Base-by-base conservation (phyloP, 2,888 invertebrate species). In the Onchidella celtica region DNA sequence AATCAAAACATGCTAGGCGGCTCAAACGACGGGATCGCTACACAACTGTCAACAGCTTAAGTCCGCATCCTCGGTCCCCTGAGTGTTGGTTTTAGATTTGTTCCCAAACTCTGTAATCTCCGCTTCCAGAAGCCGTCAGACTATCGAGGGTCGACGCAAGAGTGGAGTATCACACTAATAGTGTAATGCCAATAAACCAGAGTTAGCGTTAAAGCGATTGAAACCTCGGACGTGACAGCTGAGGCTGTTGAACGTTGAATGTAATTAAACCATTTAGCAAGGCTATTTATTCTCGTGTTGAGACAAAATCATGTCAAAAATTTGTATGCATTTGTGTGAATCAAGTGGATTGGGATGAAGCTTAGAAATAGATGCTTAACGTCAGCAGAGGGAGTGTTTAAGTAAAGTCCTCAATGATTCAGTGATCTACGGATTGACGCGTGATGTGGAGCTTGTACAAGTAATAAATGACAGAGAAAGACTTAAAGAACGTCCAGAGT, bases 61-160 rank as follows among this genome's bases (percentile, higher is more conserved):
- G 57, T 59, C 68, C 29, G 38, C 40, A 57, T 32, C 40, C 47
- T 32, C 40, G 17, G 32, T 57, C 36, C 47, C 34, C 24, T 27
- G 63, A 74, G 81, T 75, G 81, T 81, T 81, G 72, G 63, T 73
- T 79, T 79, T 79, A 75, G 81, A 75, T 75, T 74, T 81, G 66
- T 68, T 69, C 69, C 38, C 68, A 68, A 81, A 59, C 69, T 34
- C 55, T 27, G 75, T 65, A 81, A 81, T 81, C 81, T 81, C 81
- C 81, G 81, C 66, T 80, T 59, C 72, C 72, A 79, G 63, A 65
- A 69, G 63, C 73, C 59, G 36, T 36, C 34, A 73, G 73, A 73
- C 73, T 59, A 21, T 11, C 21, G 0, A 1, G 24, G 24, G 24
- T 59, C 24, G 32, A 34, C 36, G 73, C 73, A 59, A 32, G 27